Percentiles rank a stretch among this genome's conserved stretches.
phyloP scores from a whole-genome alignment of 2,888 invertebrate species.

The Lepeophtheirus nordmannii region DNA sequence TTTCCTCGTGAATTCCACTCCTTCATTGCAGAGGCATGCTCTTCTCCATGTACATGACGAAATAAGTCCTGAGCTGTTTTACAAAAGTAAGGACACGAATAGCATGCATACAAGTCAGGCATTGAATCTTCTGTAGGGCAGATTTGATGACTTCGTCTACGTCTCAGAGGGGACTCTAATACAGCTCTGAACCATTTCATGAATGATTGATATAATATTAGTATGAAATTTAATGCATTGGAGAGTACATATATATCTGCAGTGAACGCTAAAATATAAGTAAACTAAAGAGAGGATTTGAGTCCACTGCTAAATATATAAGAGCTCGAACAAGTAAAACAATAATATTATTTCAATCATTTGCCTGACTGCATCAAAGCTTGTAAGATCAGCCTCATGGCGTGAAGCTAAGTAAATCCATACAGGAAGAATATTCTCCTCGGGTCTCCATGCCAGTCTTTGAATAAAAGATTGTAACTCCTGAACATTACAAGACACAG shows the following conservation, averaged over 20 bases:
- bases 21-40: background rate
- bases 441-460: background rate
- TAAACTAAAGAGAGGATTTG: too few relatives aligned
- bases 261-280: too few relatives aligned
- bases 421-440: background rate
- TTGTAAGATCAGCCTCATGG: conserved; percentile 3
- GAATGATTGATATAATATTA: too few relatives aligned
- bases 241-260: too few relatives aligned
- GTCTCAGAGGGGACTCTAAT: background rate
- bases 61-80: background rate
- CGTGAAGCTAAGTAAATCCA: conserved; percentile 4
- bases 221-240: too few relatives aligned
- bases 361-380: background rate
- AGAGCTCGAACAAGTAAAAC: too few relatives aligned
- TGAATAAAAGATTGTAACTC: background rate
- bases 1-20: background rate
- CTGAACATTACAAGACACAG: conserved; percentile 1
- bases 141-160: background rate
- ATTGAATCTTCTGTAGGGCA: background rate
- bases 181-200: background rate
- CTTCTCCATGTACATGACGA: background rate
- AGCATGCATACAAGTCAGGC: background rate
- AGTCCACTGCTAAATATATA: too few relatives aligned
- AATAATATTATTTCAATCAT: background rate
- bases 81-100: background rate